Base-by-base conservation (phyloP, 2,888 invertebrate species). In the Caenorhabditis becei region DNA sequence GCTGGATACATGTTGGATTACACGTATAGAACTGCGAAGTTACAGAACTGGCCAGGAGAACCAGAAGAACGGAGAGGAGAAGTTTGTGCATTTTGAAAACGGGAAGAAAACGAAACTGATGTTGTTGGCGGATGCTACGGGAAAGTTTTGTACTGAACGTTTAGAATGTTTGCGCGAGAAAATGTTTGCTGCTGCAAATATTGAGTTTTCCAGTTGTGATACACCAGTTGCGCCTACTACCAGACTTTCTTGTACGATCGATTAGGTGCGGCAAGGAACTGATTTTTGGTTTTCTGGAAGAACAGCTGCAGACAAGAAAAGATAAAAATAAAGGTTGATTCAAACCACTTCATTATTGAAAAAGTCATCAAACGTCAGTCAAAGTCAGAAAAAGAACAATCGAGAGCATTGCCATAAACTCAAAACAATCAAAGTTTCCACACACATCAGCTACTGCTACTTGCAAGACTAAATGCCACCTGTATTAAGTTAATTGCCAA, bases 91-190 rank as follows among this genome's bases (percentile, higher is more conserved):
- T 74, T 41, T 53, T 54, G 41, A 47, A 14, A 47, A 53, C 16
- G 53, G 41, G 24, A 56, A 23, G 37, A 16, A 49, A n/a, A n/a
- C n/a, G 63, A 41, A n/a, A 47, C 47, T 47, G 47, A 47, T 20
- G 47, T 47, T 47, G 47, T n/a, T n/a, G n/a, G n/a, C n/a, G n/a
- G n/a, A n/a, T n/a, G n/a, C n/a, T n/a, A 18, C 20, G 75, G 44
- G 61, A 59, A 66, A 75, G 75, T 75, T 75, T 75, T 66, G 75
- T 75, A 75, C 75, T 75, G 66, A 75, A 75, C 75, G 75, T 67
- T 54, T 44, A 18, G 65, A 65, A 24, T 75, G 75, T 75, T 75
- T 75, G 75, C 75, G 75, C 75, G 59, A 49, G 59, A 67, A 61
- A 61, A 26, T 75, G 66, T 75, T 75, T 75, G 61, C 51, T 28